Evolutionary conservation across 2,113 vertebrate genomes (phyloP).

Genomic region (Ceratotherium simum): DNA sequence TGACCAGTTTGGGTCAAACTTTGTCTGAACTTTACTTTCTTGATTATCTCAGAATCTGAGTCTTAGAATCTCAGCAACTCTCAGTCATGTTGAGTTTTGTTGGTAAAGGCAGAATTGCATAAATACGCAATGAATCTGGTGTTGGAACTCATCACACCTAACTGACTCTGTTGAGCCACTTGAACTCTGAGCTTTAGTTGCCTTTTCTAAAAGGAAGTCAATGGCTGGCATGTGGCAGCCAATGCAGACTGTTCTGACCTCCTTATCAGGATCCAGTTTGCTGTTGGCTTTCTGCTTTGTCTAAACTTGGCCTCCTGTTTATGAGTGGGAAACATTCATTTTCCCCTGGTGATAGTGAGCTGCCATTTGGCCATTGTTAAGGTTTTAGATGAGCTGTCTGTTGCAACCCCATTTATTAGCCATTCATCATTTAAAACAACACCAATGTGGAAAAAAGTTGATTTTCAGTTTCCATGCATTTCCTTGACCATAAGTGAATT

Average conservation of each 20-base stretch:
- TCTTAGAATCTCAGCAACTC: background rate
- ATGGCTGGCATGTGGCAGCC: background rate
- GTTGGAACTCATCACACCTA: background rate
- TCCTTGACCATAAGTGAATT: background rate
- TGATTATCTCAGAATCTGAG: background rate
- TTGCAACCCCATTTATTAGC: slow-evolving; percentile 10
- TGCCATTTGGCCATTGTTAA: background rate
- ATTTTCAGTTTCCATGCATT: slow-evolving; percentile 9
- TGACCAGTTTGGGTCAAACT: background rate
- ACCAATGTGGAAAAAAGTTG: background rate
- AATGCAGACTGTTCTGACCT: background rate
- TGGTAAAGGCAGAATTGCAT: background rate
- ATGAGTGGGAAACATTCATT: slow-evolving; percentile 3
- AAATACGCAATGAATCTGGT: background rate
- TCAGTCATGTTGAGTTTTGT: background rate
- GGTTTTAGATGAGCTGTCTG: background rate
- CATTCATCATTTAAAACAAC: slow-evolving; percentile 42
- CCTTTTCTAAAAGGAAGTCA: background rate
- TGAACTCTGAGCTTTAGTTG: background rate
- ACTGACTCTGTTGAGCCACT: background rate
- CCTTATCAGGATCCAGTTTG: background rate
- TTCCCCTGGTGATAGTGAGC: background rate
- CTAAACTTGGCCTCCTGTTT: background rate
- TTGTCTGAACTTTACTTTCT: slow-evolving; percentile 11
- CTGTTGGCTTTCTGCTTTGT: background rate